Evolutionary conservation across 1,140 invertebrate genomes (phyloP).

Genomic region (Battus philenor): DNA sequence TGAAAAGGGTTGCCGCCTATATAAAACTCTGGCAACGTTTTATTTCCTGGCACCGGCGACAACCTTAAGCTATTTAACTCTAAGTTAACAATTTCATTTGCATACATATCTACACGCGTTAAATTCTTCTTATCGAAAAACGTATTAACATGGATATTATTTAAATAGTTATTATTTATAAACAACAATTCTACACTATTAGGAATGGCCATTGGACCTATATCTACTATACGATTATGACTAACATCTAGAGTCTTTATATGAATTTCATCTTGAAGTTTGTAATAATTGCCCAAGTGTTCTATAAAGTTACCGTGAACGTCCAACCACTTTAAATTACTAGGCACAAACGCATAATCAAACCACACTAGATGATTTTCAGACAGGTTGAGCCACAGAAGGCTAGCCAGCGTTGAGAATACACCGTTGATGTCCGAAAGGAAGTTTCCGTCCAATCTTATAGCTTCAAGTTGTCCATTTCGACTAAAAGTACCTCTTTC

Average conservation of each 20-base stretch:
- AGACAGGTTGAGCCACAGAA: conserved; percentile 92
- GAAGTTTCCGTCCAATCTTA: conserved; percentile 90
- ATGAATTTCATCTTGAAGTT: conserved; percentile 85
- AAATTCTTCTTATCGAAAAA: conserved; percentile 90
- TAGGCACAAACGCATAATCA: conserved; percentile 92
- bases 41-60: conserved; percentile 81
- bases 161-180: conserved; percentile 93
- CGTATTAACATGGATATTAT: conserved; percentile 86
- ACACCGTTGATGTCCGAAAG: conserved; percentile 91
- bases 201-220: conserved; percentile 88
- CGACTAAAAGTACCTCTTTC: conserved; percentile 88
- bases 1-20: conserved; percentile 93
- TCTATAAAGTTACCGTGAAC: conserved; percentile 92
- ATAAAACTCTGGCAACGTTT: conserved; percentile 89
- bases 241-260: conserved; percentile 91
- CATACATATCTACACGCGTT: conserved; percentile 91
- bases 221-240: conserved; percentile 89
- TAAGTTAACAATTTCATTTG: conserved; percentile 88
- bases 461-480: conserved; percentile 87
- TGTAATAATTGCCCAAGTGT: conserved; percentile 90
- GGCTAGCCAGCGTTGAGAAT: conserved; percentile 86
- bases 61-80: conserved; percentile 87
- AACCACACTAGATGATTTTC: conserved; percentile 94
- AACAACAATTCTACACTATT: conserved; percentile 92
- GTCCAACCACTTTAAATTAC: conserved; percentile 92